Percentiles rank a stretch among this genome's conserved stretches.
These are phyloP conservation scores for Cheiracanthium punctorium DNA, from an alignment of 2,888 invertebrate genomes.

Conservation along the genomic window DNA sequence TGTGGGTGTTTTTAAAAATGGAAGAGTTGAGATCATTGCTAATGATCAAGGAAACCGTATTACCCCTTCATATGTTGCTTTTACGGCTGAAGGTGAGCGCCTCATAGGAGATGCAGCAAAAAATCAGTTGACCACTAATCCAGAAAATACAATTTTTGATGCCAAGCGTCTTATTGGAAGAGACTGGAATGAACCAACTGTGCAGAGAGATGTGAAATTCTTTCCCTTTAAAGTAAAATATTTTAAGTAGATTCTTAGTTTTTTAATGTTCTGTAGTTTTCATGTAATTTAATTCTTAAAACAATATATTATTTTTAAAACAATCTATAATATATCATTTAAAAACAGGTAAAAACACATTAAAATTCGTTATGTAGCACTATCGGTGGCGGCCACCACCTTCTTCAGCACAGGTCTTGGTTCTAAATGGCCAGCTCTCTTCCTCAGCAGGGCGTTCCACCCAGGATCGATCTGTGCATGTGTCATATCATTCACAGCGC, in stretches of 20 bases:
- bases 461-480: no score
- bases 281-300: neutral
- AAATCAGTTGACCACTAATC: slow-evolving; percentile 98
- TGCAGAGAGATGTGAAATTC: slow-evolving; percentile 96
- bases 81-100: slow-evolving; percentile 95
- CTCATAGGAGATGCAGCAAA: slow-evolving; percentile 99
- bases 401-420: no score
- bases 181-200: slow-evolving; percentile 92
- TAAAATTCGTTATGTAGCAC: no score
- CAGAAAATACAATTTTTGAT: slow-evolving; percentile 99
- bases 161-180: slow-evolving; percentile 98
- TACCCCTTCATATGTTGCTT: slow-evolving; percentile 98
- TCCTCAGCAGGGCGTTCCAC: no score
- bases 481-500: no score
- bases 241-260: no score
- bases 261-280: neutral
- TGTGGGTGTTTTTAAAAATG: slow-evolving; percentile 97
- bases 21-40: slow-evolving; percentile 97
- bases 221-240: slow-evolving; percentile 93
- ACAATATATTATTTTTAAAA: neutral
- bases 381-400: no score
- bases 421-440: no score
- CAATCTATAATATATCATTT: no score
- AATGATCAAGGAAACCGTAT: slow-evolving; percentile 99
- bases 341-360: no score